These are phyloP conservation scores for Papio anubis DNA, from an alignment of 2,113 vertebrate species.

Conservation along the genomic window DNA sequence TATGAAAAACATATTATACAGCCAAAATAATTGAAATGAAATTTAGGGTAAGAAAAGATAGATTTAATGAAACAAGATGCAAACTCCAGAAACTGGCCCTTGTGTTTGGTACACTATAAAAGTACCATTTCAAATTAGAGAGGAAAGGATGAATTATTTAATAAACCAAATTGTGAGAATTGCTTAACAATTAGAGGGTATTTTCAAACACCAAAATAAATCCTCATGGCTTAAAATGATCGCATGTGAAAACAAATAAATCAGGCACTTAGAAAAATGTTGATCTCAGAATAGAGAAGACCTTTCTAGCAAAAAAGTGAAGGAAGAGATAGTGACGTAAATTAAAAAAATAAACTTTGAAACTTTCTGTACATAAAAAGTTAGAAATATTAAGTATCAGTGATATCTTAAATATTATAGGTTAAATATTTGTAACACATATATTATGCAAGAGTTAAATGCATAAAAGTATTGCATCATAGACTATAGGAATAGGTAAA, in stretches of 20 bases:
- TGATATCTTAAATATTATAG: neutral
- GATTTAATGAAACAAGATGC: neutral
- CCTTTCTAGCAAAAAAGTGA: neutral
- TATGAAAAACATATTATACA: neutral
- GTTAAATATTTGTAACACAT: neutral
- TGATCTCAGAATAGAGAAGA: neutral
- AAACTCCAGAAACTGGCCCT: neutral
- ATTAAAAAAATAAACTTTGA: neutral
- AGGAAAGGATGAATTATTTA: neutral
- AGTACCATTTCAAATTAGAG: neutral
- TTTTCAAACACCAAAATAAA: constrained; percentile 32
- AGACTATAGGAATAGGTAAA: neutral
- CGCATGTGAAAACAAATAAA: neutral
- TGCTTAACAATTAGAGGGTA: neutral
- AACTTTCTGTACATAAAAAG: neutral
- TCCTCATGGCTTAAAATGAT: neutral
- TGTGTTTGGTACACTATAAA: neutral
- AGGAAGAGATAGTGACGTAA: neutral
- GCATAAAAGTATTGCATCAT: neutral
- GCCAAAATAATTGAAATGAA: neutral
- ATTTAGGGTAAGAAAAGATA: neutral
- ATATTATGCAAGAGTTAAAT: neutral
- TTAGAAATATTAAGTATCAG: neutral
- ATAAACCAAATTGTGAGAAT: neutral
- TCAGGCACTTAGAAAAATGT: neutral